These are phyloP conservation scores for Neocrepidodera transversa DNA, from an alignment of 2,888 invertebrate species.

Conservation along the genomic window DNA sequence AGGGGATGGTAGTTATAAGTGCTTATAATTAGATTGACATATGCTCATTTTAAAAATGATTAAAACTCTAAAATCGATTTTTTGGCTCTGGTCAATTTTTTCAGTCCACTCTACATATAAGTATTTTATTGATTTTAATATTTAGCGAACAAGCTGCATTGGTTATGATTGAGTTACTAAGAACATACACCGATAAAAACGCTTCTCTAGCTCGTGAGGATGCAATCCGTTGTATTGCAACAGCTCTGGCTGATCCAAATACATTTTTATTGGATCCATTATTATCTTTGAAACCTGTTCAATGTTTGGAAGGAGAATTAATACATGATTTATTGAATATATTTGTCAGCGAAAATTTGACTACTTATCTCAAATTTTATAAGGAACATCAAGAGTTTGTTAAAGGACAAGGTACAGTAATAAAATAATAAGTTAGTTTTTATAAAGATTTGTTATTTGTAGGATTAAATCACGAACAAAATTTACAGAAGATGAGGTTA, in stretches of 20 bases:
- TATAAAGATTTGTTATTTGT: conserved; percentile 2
- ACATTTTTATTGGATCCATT: conserved; percentile 95
- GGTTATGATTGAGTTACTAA: conserved; percentile 95
- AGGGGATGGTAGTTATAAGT: too few species aligned
- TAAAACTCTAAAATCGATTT: too few species aligned
- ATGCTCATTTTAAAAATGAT: too few species aligned
- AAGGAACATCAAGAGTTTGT: conserved; percentile 92
- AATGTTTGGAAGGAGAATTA: conserved; percentile 92
- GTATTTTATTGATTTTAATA: conserved; percentile 22
- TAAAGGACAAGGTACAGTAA: conserved; percentile 68
- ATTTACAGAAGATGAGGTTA: conserved; percentile 95
- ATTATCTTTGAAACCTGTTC: conserved; percentile 90
- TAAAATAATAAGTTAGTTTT: not conserved
- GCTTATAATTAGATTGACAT: too few species aligned
- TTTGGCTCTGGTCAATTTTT: too few species aligned
- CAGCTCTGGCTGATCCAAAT: conserved; percentile 93
- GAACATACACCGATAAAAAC: conserved; percentile 96
- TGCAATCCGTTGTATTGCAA: conserved; percentile 94
- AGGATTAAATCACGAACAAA: conserved; percentile 86
- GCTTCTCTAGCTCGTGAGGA: conserved; percentile 96
- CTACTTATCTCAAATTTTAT: conserved; percentile 92
- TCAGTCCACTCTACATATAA: too few species aligned
- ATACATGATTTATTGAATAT: conserved; percentile 94
- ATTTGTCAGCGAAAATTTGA: conserved; percentile 92
- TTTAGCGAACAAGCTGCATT: conserved; percentile 88